Evolutionary conservation across 2,113 vertebrate species (phyloP).

Genomic region (Lycaon pictus): DNA sequence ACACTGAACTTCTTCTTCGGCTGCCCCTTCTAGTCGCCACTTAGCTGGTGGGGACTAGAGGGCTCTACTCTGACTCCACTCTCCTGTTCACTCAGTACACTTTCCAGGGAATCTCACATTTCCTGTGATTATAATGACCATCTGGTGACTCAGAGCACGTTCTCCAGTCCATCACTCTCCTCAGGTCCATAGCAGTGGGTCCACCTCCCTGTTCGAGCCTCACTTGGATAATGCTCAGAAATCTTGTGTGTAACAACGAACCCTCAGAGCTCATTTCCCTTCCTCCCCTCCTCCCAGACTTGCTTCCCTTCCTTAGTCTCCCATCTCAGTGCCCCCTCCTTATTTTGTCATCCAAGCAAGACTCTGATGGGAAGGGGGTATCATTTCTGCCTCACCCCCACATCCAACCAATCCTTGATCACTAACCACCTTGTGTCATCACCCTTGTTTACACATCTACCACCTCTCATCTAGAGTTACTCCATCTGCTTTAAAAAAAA

Average conservation of each 20-base stretch:
- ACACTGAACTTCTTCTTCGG: background rate
- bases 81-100: background rate
- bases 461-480: background rate
- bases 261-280: background rate
- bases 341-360: background rate
- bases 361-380: background rate
- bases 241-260: background rate
- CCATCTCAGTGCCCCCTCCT: background rate
- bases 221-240: background rate
- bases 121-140: background rate
- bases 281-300: background rate
- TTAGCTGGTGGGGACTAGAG: background rate
- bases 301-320: background rate
- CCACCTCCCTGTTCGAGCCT: background rate
- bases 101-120: background rate
- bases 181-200: background rate
- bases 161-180: background rate
- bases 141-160: background rate
- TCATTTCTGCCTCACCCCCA: background rate
- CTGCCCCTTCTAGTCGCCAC: background rate
- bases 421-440: background rate
- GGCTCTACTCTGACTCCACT: background rate
- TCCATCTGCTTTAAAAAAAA: background rate
- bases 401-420: background rate
- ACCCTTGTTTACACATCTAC: background rate